Percentiles rank a stretch among this genome's conserved stretches.
phyloP scores from a whole-genome alignment of 1,140 invertebrate species.

The Papilio glaucus region DNA sequence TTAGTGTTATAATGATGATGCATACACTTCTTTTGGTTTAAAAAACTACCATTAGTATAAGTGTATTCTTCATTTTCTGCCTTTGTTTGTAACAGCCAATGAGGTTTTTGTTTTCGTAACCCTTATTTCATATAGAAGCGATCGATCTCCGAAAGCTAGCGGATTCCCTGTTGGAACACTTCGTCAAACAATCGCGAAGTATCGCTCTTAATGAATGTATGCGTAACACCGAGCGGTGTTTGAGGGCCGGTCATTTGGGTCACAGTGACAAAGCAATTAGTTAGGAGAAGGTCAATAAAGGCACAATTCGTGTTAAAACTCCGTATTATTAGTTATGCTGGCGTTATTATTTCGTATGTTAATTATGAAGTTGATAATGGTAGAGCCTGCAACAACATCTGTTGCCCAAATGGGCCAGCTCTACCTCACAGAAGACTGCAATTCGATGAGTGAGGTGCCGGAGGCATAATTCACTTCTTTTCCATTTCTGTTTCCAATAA shows the following conservation, averaged over 20 bases:
- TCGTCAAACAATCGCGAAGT: conserved; percentile 45
- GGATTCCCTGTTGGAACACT: conserved; percentile 40
- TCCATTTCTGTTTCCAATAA: no score
- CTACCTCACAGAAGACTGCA: no score
- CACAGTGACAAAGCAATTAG: conserved; percentile 52
- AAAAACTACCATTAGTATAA: background rate
- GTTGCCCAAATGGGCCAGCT: no score
- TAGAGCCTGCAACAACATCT: no score
- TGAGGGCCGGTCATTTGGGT: conserved; percentile 59
- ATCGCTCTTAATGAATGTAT: conserved; percentile 55
- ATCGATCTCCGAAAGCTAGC: conserved; percentile 35
- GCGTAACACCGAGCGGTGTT: conserved; percentile 50
- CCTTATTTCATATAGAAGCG: conserved; percentile 3
- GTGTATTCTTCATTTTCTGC: background rate
- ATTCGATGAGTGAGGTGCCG: no score
- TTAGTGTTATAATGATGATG: no score
- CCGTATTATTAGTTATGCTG: background rate
- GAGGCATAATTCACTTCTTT: no score
- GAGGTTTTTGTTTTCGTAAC: conserved; percentile 14
- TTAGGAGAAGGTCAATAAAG: conserved; percentile 46
- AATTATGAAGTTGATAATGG: no score
- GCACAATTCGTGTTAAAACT: conserved; percentile 28
- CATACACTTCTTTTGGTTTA: no score
- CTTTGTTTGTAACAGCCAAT: background rate
- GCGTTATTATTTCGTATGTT: background rate